Percentiles rank a stretch among this genome's conserved stretches.
phyloP scores from a whole-genome alignment of 64 coral and sea anemone species.

The Cladopsammia gracilis region DNA sequence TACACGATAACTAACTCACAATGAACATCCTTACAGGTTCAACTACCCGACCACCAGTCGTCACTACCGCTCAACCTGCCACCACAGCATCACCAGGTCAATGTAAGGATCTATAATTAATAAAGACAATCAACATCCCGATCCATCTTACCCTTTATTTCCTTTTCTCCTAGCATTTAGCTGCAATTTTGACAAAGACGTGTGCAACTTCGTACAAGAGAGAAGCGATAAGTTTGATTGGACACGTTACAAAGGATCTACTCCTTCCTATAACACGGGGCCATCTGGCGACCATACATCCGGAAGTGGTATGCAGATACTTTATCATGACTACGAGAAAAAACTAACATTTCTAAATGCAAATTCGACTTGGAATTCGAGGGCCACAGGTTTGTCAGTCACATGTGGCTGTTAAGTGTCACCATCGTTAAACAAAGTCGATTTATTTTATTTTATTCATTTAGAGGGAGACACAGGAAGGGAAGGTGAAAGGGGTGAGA shows the following conservation, averaged over 20 bases:
- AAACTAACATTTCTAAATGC: too few relatives aligned
- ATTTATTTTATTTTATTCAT: too few relatives aligned
- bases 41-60: background rate
- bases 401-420: too few relatives aligned
- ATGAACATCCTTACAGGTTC: background rate
- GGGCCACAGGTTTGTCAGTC: too few relatives aligned
- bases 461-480: too few relatives aligned
- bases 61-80: background rate
- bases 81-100: background rate
- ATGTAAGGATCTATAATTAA: background rate
- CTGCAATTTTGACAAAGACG: constrained; percentile 1
- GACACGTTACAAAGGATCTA: background rate
- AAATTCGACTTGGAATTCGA: too few relatives aligned
- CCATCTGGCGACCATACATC: constrained; percentile 37
- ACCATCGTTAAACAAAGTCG: too few relatives aligned
- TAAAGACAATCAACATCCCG: background rate
- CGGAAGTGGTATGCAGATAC: background rate
- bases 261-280: background rate
- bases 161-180: background rate
- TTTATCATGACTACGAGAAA: too few relatives aligned
- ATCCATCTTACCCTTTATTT: background rate
- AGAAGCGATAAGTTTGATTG: constrained; percentile 22
- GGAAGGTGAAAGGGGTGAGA: too few relatives aligned
- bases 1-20: too few relatives aligned
- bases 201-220: constrained; percentile 8